A percentile compares a stretch with the other conserved stretches of the same genome.
Evolutionary conservation across 1,140 invertebrate species (phyloP).

Genomic region (Chymomyza costata): DNA sequence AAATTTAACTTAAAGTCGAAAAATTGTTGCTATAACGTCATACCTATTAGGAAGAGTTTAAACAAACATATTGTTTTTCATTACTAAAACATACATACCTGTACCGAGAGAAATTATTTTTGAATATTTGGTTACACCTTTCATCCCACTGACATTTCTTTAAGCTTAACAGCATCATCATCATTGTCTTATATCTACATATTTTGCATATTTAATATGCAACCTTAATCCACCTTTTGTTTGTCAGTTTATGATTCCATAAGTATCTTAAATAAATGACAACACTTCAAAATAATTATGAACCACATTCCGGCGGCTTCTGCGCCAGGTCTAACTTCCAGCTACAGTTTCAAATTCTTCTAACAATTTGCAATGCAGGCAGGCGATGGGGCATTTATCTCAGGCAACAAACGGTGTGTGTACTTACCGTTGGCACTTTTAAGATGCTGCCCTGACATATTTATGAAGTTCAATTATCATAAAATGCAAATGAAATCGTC

Average conservation of each 20-base stretch:
- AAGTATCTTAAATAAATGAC: slow-evolving; percentile 67
- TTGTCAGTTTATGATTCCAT: slow-evolving; percentile 54
- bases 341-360: slow-evolving; percentile 19
- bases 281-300: slow-evolving; percentile 70
- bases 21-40: no score
- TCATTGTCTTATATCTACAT: slow-evolving; percentile 19
- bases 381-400: slow-evolving; percentile 30
- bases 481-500: slow-evolving; percentile 74
- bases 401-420: slow-evolving; percentile 43
- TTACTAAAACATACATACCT: no score
- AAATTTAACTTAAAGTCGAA: no score
- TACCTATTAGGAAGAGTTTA: no score
- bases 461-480: slow-evolving; percentile 74
- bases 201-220: slow-evolving; percentile 66
- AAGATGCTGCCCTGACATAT: slow-evolving; percentile 70
- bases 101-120: no score
- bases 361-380: neutral
- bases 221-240: slow-evolving; percentile 51
- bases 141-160: no score
- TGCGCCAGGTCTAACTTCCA: no score
- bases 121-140: no score
- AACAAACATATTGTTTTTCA: no score
- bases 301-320: no score
- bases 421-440: slow-evolving; percentile 68
- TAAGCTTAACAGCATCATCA: neutral